Base-by-base conservation (phyloP, 2,888 invertebrate genomes). In the Dasypolia templi region DNA sequence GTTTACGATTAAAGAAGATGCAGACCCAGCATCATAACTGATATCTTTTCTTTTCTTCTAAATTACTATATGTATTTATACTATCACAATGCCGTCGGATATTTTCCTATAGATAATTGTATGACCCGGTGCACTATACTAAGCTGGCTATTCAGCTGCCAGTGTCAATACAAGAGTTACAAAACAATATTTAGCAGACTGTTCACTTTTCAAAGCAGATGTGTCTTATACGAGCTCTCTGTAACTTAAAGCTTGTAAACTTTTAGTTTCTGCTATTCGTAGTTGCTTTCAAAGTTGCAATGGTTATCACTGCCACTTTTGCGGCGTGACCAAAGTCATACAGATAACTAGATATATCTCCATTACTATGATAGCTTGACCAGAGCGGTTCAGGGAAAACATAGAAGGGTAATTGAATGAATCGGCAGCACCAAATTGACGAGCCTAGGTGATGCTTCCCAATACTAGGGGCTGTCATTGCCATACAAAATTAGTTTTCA, bases 1-100 rank as follows among this genome's bases (percentile, higher is more conserved):
- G n/a, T 63, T 64, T 74, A 56, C 64, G 39, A 46, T 64, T 63
- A 59, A n/a, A n/a, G 6, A 55, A 53, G 35, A 59, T 39, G 51
- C 17, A 58, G 51, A 4, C 26, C 42, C 51, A 67, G 42, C 19
- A 55, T 73, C 32, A 49, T 44, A 42, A 42, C n/a, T 29, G 46
- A 55, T 65, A 44, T 19, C 22, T 59, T n/a, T 22, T n/a, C n/a
- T n/a, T 9, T 22, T 19, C 14, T 59, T 35, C 14, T 62, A 26
- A 29, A 44, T 29, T 6, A 26, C 29, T 14, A 29, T 7, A 22
- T 5, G 7, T 62, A 26, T 19, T 26, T 44, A 4, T 44, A 29
- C 7, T 22, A 62, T 44, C 9, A 22, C 29, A 22, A 14, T 22
- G 14, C 22, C 62, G 14, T 44, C 9, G 14, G 9, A 46, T 22